phyloP scores from a whole-genome alignment of 2,113 vertebrate genomes.

The Rhinoderma darwinii region DNA sequence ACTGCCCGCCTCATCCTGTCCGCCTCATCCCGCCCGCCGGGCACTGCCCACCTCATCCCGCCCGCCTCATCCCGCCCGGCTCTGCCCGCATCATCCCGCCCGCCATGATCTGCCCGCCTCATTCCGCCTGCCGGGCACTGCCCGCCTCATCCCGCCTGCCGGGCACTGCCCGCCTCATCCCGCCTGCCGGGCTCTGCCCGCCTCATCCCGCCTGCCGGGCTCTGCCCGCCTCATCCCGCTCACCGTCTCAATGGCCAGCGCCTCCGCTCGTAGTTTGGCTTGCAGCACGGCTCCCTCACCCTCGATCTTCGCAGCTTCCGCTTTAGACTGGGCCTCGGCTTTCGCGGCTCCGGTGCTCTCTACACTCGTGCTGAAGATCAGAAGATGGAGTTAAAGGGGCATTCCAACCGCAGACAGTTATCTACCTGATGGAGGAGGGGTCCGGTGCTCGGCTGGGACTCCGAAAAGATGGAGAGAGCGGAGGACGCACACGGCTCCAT shows the following conservation, averaged over 20 bases:
- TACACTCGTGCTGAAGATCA: conserved; percentile 75
- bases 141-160: too few species aligned
- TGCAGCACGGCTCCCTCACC: conserved; percentile 84
- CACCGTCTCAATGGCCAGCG: conserved; percentile 81
- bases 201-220: too few species aligned
- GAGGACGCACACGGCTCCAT: too few species aligned
- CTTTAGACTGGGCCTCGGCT: conserved; percentile 82
- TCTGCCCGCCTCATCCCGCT: neutral
- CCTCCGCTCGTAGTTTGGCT: conserved; percentile 84
- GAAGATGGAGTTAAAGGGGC: neutral
- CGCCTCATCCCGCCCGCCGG: neutral
- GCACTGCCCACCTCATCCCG: neutral
- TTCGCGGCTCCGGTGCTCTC: conserved; percentile 87
- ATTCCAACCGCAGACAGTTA: neutral
- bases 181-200: too few species aligned
- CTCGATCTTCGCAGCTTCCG: conserved; percentile 83
- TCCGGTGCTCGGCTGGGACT: too few species aligned
- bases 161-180: too few species aligned
- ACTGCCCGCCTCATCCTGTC: neutral
- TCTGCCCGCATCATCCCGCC: neutral
- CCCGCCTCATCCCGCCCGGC: too few species aligned
- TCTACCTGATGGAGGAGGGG: neutral
- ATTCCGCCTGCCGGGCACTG: too few species aligned
- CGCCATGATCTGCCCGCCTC: too few species aligned
- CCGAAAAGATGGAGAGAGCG: too few species aligned